Evolutionary conservation across 2,797 vertebrate species (phyloP).

Genomic region (Manis javanica): DNA sequence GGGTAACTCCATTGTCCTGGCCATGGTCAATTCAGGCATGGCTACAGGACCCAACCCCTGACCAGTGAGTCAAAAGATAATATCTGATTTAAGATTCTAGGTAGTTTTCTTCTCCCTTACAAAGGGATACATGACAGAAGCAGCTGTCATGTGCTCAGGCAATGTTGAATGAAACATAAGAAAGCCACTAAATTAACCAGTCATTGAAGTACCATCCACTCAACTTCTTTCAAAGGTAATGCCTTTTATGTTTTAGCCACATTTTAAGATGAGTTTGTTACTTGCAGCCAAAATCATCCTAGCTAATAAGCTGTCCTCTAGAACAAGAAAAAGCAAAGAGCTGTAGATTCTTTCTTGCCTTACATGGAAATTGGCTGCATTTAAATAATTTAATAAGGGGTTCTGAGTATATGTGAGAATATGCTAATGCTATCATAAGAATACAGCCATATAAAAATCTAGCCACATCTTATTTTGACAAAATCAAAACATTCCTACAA

Average conservation of each 20-base stretch:
- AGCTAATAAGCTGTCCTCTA: neutral
- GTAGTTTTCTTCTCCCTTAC: neutral
- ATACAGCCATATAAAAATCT: neutral
- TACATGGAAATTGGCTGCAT: neutral
- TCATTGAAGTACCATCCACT: neutral
- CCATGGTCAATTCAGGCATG: neutral
- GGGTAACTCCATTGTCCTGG: neutral
- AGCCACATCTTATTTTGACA: neutral
- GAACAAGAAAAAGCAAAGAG: neutral
- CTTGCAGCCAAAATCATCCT: constrained; percentile 21
- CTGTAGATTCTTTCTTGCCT: constrained; percentile 15
- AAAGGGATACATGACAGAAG: neutral
- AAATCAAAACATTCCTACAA: constrained; percentile 3
- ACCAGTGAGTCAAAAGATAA: neutral
- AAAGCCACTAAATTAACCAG: neutral
- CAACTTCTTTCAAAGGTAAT: neutral
- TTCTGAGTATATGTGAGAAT: neutral
- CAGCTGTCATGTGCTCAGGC: neutral
- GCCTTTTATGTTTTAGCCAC: neutral
- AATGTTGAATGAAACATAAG: neutral
- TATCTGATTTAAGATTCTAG: neutral
- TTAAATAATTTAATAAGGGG: constrained; percentile 6
- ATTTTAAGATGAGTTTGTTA: constrained; percentile 11
- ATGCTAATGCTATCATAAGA: neutral
- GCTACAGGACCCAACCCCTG: neutral